phyloP scores from a whole-genome alignment of 2,888 invertebrate genomes.

The Sphaerophoria rueppellii region DNA sequence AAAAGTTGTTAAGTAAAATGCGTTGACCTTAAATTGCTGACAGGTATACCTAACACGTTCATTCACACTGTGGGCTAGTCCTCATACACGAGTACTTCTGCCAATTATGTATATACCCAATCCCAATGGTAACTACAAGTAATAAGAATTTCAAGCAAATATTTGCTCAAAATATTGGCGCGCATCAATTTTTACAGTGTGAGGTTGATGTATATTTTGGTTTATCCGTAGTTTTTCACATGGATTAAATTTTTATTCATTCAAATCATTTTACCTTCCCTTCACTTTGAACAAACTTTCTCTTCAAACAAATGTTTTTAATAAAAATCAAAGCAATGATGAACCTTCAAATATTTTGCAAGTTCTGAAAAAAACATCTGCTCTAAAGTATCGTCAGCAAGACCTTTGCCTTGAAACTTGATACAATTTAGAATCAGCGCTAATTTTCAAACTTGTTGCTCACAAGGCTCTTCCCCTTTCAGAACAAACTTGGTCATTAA shows the following conservation, averaged over 20 bases:
- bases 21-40: constrained; percentile 14
- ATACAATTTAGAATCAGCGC: too few relatives aligned
- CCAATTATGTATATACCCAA: too few relatives aligned
- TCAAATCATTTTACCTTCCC: too few relatives aligned
- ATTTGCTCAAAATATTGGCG: neutral
- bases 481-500: neutral
- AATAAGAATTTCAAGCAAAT: neutral
- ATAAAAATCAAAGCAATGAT: neutral
- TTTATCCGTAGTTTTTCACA: too few relatives aligned
- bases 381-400: too few relatives aligned
- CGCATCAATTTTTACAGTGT: neutral
- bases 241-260: too few relatives aligned
- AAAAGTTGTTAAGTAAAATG: neutral
- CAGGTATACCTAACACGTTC: constrained; percentile 4
- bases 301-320: too few relatives aligned
- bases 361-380: too few relatives aligned
- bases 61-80: neutral
- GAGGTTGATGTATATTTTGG: neutral
- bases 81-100: neutral
- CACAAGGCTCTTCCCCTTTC: neutral
- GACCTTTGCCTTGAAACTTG: too few relatives aligned
- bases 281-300: too few relatives aligned
- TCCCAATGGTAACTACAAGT: neutral
- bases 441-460: too few relatives aligned
- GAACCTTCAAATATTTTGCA: too few relatives aligned